Evolutionary conservation across 2,888 invertebrate genomes (phyloP).

Genomic region (Heliconius sara): DNA sequence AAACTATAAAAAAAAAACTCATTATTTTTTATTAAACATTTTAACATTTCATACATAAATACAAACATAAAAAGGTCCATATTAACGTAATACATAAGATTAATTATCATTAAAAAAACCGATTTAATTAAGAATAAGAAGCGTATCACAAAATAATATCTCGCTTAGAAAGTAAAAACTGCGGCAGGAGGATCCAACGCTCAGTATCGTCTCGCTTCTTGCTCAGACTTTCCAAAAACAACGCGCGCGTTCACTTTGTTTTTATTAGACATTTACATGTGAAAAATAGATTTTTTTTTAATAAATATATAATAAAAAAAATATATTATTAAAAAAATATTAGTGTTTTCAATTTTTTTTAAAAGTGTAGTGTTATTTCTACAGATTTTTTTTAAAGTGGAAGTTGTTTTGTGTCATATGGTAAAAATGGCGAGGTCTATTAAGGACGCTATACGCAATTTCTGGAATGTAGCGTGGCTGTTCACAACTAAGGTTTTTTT

Average conservation of each 20-base stretch:
- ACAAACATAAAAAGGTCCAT: not conserved
- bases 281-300: not conserved
- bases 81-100: constrained; percentile 11
- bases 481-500: constrained; percentile 74
- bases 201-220: constrained; percentile 70
- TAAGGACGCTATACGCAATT: constrained; percentile 61
- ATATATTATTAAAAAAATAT: not conserved
- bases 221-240: constrained; percentile 79
- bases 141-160: constrained; percentile 54
- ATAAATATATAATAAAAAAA: not conserved
- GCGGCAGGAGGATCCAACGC: constrained; percentile 58
- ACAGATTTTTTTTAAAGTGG: not conserved
- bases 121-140: constrained; percentile 39
- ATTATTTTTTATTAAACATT: not conserved
- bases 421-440: constrained; percentile 62
- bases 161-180: constrained; percentile 61
- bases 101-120: constrained; percentile 41
- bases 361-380: constrained; percentile 2
- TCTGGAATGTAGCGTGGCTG: constrained; percentile 78
- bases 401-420: constrained; percentile 2
- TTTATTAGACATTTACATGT: constrained; percentile 16
- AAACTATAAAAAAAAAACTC: not conserved
- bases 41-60: not conserved
- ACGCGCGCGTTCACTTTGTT: constrained; percentile 53
- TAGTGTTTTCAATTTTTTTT: not conserved